Evolutionary conservation across 2,113 vertebrate species (phyloP).

Genomic region (Peromyscus polionotus): DNA sequence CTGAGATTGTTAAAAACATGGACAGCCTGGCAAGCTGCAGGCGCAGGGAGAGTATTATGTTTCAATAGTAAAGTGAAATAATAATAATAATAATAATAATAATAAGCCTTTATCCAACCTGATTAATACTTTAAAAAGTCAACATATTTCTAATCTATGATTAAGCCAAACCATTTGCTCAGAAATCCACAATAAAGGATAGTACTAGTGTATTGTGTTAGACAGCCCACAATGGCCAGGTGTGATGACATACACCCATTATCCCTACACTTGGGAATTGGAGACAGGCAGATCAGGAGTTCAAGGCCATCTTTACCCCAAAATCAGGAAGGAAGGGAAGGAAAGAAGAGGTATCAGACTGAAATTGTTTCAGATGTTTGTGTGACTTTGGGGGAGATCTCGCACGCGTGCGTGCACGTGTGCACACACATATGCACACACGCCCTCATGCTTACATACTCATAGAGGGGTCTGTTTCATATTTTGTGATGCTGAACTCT

Average conservation of each 20-base stretch:
- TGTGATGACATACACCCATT: background rate
- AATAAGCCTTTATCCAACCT: background rate
- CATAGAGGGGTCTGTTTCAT: background rate
- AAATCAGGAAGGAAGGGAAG: background rate
- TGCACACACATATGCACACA: background rate
- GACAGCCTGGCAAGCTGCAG: background rate
- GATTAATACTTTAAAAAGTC: background rate
- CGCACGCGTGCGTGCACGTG: no score
- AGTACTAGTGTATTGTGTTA: background rate
- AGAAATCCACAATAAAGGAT: background rate
- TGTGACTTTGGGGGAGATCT: background rate
- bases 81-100: background rate
- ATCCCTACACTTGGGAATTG: background rate
- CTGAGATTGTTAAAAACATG: background rate
- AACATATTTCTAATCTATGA: slow-evolving; percentile 29
- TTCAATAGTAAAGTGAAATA: slow-evolving; percentile 45
- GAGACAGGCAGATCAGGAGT: background rate
- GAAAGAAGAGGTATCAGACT: background rate
- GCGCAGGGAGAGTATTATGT: background rate
- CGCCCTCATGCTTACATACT: background rate
- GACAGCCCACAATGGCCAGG: background rate
- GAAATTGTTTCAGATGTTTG: slow-evolving; percentile 5
- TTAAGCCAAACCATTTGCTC: slow-evolving; percentile 60
- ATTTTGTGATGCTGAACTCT: background rate
- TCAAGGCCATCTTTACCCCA: background rate